These are phyloP conservation scores for Meloidogyne exigua DNA, from an alignment of 1,140 invertebrate species.

Conservation along the genomic window DNA sequence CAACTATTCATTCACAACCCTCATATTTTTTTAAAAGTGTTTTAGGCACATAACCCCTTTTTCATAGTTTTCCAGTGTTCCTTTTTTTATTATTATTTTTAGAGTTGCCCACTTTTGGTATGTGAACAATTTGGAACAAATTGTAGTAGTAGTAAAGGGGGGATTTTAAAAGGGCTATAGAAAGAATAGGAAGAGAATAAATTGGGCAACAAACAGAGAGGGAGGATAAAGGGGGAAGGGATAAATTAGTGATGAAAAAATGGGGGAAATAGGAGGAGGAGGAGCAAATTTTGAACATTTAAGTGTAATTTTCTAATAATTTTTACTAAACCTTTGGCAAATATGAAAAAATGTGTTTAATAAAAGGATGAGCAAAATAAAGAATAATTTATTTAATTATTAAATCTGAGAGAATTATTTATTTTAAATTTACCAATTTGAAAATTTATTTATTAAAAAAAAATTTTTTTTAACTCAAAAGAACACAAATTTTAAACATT, in stretches of 20 bases:
- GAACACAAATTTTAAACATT: background rate
- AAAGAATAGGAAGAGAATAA: too few species aligned
- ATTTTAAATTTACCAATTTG: too few species aligned
- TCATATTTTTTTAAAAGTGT: background rate
- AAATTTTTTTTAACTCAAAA: too few species aligned
- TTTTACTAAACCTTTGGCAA: background rate
- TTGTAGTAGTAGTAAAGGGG: background rate
- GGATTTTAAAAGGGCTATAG: background rate
- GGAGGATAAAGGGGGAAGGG: background rate
- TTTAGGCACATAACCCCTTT: background rate
- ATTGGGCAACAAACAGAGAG: background rate
- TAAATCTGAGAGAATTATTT: too few species aligned
- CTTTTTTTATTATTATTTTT: background rate
- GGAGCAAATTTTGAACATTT: background rate
- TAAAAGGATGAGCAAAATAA: too few species aligned
- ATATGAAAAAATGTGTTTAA: background rate
- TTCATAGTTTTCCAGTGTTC: background rate
- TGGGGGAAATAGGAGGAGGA: background rate
- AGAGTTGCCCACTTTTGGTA: background rate
- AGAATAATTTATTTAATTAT: too few species aligned
- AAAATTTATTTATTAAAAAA: too few species aligned
- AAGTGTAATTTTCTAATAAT: background rate
- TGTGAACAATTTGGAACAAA: conserved; percentile 2
- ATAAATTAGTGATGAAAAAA: background rate
- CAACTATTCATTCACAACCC: background rate